These are phyloP conservation scores for Falco naumanni DNA, from an alignment of 2,797 vertebrate genomes.

Conservation along the genomic window DNA sequence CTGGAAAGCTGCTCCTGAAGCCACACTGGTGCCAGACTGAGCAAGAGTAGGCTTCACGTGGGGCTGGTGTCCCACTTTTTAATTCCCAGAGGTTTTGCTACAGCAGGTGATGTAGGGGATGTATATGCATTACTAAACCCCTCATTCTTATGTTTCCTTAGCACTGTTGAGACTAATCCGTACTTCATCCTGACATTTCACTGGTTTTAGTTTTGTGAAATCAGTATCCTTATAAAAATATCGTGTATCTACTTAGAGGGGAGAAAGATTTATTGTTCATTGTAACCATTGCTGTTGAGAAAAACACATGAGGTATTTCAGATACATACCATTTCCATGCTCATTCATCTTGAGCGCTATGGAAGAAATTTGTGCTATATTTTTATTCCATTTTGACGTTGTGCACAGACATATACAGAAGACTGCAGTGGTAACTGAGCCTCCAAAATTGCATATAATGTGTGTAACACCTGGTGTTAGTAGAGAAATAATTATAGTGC, in stretches of 20 bases:
- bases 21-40: accelerated
- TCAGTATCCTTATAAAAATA: not conserved
- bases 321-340: not conserved
- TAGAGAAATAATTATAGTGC: not conserved
- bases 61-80: not conserved
- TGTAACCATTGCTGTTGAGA: not conserved
- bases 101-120: not conserved
- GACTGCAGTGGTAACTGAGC: not conserved
- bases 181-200: not conserved
- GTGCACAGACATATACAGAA: not conserved
- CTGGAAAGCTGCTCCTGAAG: not conserved
- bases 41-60: accelerated
- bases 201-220: not conserved
- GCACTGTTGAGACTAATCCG: accelerated
- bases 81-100: not conserved
- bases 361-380: not conserved
- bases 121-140: accelerated
- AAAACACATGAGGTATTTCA: not conserved
- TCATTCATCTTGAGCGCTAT: not conserved
- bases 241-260: accelerated
- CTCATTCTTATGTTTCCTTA: not conserved
- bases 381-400: not conserved
- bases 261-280: not conserved
- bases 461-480: not conserved
- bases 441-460: not conserved